These are phyloP conservation scores for Agrochola litura DNA, from an alignment of 2,888 invertebrate genomes.

Conservation along the genomic window DNA sequence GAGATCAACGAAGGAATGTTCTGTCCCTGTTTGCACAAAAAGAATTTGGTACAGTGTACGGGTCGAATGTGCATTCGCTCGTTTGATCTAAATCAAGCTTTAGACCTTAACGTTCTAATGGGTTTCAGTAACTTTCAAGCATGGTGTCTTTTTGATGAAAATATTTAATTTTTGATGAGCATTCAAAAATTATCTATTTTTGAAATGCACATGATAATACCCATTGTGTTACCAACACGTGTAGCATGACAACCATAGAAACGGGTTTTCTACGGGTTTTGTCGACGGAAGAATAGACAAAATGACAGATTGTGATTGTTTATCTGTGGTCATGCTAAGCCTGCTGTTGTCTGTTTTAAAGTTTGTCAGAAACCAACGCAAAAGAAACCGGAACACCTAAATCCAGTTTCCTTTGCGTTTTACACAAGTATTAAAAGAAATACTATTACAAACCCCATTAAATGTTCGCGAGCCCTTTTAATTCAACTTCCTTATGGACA, in stretches of 20 bases:
- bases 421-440: neutral
- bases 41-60: too few relatives aligned
- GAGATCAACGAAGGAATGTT: too few relatives aligned
- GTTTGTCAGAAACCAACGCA: neutral
- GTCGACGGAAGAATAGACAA: too few relatives aligned
- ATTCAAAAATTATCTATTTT: neutral
- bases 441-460: slow-evolving; percentile 7
- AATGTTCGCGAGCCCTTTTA: slow-evolving; percentile 44
- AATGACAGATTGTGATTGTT: too few relatives aligned
- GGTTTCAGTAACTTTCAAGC: neutral
- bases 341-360: too few relatives aligned
- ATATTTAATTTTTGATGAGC: neutral
- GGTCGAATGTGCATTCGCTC: too few relatives aligned
- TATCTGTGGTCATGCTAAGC: too few relatives aligned
- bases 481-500: slow-evolving; percentile 68
- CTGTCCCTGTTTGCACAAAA: too few relatives aligned
- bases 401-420: neutral
- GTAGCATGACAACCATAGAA: too few relatives aligned
- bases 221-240: neutral
- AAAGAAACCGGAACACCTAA: neutral
- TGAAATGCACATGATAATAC: neutral
- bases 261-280: too few relatives aligned
- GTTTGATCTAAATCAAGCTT: neutral
- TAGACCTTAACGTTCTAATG: slow-evolving; percentile 2
- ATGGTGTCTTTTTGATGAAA: neutral